phyloP scores from a whole-genome alignment of 2,888 invertebrate genomes.

The Seira sanloemensis region DNA sequence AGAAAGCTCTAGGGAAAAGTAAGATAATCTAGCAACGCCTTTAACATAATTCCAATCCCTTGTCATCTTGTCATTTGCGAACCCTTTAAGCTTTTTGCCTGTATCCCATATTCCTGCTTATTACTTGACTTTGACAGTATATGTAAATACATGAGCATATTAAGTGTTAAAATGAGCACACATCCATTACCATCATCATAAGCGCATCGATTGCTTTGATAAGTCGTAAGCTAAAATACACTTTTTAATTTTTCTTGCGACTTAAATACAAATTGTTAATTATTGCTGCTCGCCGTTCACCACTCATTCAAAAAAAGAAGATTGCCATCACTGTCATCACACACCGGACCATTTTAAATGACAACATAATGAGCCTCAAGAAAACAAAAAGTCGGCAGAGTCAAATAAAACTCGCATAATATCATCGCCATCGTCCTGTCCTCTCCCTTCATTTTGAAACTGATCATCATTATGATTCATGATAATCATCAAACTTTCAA shows the following conservation, averaged over 20 bases:
- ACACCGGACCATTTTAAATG: constrained; percentile 36
- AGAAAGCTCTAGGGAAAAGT: background rate
- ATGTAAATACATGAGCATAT: background rate
- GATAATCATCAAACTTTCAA: background rate
- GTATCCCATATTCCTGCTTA: background rate
- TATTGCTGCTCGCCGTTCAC: constrained; percentile 38
- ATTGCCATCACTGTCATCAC: constrained; percentile 13
- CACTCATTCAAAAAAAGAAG: constrained; percentile 3
- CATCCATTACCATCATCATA: background rate
- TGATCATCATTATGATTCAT: background rate
- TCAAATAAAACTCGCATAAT: background rate
- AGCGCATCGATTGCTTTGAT: background rate
- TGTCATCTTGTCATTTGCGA: background rate
- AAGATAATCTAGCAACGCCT: background rate
- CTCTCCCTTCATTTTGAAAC: background rate
- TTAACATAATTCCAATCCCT: background rate
- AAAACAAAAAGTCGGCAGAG: background rate
- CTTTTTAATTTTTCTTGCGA: background rate
- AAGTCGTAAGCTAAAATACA: background rate
- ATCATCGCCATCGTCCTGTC: background rate
- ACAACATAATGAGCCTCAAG: constrained; percentile 36
- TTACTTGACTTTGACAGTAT: background rate
- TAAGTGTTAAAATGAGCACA: background rate
- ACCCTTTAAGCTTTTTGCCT: background rate
- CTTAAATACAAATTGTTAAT: background rate